Base-by-base conservation (phyloP, 2,888 invertebrate genomes). In the Nipponacmea schrenckii region DNA sequence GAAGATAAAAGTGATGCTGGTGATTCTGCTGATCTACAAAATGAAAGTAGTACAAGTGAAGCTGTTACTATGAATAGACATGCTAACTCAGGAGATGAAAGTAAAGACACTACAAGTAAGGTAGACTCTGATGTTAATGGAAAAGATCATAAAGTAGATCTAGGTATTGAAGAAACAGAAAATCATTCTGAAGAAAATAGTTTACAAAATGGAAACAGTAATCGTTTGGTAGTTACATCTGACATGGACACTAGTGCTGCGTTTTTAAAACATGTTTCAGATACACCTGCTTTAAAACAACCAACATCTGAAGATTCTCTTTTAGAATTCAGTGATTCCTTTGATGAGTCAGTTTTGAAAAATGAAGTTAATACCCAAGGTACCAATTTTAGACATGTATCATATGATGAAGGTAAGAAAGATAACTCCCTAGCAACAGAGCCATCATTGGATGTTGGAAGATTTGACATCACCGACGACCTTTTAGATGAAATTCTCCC, bases 391-490 rank as follows among this genome's bases (percentile, higher is more conserved):
- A 39, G 39, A 39, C 39, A 10, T 39, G 10, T 10, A 39, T 39
- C 39, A 39, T 8, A 39, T 39, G 39, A 39, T 5, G 10, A 8
- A 39, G 39, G 10, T 10, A 39, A 39, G 39, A 10, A 7, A 39
- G 39, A 39, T 10, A 39, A 39, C 39, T 39, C 39, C 10, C 10
- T 39, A 39, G 10, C 39, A 39, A 24, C 20, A 10, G 56, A 56
- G 24, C 56, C 56, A 14, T 56, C 56, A 10, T 20, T 68, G 17
- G 62, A 44, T 20, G 62, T 68, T 44, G 68, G 68, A 17, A 56
- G 27, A n/a, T 68, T 68, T 63, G 48, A 46, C 27, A 45, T 63
- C 45, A 67, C 62, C 46, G 64, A 65, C 39, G 72, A 48, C 20
- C 24, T 65, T 10, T 45, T 65, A 17, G 65, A 72, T 10, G 66